Conservation (phyloP, 2,888 invertebrate species). For the Xestia rhomboidea region DNA sequence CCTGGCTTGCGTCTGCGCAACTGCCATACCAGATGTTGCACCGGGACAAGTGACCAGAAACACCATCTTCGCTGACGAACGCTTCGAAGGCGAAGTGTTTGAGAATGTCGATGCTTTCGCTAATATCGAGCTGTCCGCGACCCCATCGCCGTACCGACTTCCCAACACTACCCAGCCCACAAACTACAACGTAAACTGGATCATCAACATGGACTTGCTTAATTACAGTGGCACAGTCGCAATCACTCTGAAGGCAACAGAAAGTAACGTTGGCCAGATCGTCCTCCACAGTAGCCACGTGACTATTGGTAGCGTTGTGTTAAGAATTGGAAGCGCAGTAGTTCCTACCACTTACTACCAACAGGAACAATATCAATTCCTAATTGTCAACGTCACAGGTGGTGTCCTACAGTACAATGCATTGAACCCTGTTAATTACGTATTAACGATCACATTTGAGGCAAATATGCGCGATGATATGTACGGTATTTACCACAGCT, state of each 20-base stretch:
- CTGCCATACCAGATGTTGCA: slow-evolving; percentile 71
- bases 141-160: slow-evolving; percentile 81
- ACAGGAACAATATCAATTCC: slow-evolving; percentile 75
- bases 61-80: slow-evolving; percentile 85
- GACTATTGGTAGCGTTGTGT: slow-evolving; percentile 77
- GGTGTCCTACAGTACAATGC: slow-evolving; percentile 72
- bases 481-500: slow-evolving; percentile 86
- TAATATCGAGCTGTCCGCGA: slow-evolving; percentile 52
- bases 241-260: slow-evolving; percentile 80
- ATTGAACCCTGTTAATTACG: slow-evolving; percentile 69
- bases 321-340: slow-evolving; percentile 74
- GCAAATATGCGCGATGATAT: slow-evolving; percentile 81
- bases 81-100: slow-evolving; percentile 80
- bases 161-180: slow-evolving; percentile 88
- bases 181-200: slow-evolving; percentile 88
- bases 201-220: slow-evolving; percentile 70
- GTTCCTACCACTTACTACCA: slow-evolving; percentile 56
- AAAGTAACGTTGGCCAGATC: slow-evolving; percentile 76
- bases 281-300: slow-evolving; percentile 81
- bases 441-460: slow-evolving; percentile 74
- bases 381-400: slow-evolving; percentile 70
- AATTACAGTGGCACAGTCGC: slow-evolving; percentile 80
- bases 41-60: slow-evolving; percentile 71
- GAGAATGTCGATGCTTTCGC: slow-evolving; percentile 74
- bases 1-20: slow-evolving; percentile 70